Percentiles rank a stretch among this genome's conserved stretches.
Evolutionary conservation across 2,888 invertebrate species (phyloP).

Genomic region (Stenolophus ochropezus): DNA sequence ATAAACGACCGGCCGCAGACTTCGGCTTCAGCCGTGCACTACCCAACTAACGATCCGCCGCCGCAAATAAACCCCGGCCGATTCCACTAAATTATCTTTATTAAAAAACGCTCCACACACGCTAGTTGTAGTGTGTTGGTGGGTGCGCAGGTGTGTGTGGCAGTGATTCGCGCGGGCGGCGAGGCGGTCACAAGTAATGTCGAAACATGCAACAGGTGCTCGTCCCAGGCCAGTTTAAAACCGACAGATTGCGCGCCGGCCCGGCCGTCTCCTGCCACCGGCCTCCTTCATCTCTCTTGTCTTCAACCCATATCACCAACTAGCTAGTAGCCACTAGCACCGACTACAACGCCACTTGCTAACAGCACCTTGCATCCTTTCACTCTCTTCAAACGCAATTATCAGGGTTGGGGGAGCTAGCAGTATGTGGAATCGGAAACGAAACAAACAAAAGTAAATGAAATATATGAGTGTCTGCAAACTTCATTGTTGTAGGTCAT

Average conservation of each 20-base stretch:
- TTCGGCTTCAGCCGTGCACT: not conserved
- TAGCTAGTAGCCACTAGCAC: no score
- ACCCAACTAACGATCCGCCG: not conserved
- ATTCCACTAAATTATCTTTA: not conserved
- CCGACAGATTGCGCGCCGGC: constrained; percentile 31
- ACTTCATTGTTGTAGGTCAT: constrained; percentile 47
- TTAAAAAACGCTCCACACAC: not conserved
- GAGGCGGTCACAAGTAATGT: constrained; percentile 51
- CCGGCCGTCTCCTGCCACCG: not conserved
- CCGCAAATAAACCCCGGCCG: not conserved
- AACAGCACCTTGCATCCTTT: no score
- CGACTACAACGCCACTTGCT: no score
- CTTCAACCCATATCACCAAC: no score
- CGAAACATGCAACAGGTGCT: constrained; percentile 57
- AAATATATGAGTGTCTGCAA: constrained; percentile 19
- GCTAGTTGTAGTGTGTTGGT: not conserved
- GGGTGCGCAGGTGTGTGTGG: constrained; percentile 23
- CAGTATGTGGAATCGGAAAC: not conserved
- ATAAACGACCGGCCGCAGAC: constrained; percentile 19
- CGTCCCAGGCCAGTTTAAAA: constrained; percentile 64
- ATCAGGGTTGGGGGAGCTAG: no score
- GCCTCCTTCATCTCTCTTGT: not conserved
- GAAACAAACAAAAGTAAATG: not conserved
- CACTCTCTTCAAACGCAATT: no score
- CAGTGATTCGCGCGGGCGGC: constrained; percentile 6